Conservation (phyloP, 2,113 vertebrate species). For the Xenopus borealis region DNA sequence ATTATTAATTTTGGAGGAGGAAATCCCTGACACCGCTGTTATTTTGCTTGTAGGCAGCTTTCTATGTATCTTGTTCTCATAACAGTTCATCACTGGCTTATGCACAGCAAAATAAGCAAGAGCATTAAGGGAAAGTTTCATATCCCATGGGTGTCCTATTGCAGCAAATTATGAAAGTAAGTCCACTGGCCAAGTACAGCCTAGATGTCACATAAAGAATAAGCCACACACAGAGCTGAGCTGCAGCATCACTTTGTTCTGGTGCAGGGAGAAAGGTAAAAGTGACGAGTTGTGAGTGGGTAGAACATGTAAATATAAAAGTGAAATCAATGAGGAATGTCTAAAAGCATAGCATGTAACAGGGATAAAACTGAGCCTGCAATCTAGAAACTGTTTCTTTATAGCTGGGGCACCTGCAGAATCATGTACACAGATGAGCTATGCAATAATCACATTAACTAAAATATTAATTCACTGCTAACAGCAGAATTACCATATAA, state of each 20-base stretch:
- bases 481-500: not conserved
- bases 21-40: not conserved
- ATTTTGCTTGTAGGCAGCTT: not conserved
- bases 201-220: not conserved
- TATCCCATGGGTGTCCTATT: constrained; percentile 14
- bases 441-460: not conserved
- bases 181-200: not conserved
- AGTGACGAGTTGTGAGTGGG: not conserved
- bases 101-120: constrained; percentile 17
- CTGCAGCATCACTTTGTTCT: not conserved
- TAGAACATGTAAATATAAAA: too few relatives aligned
- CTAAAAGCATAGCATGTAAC: not conserved
- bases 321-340: not conserved
- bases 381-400: too few relatives aligned
- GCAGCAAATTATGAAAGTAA: constrained; percentile 5
- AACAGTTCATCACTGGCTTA: constrained; percentile 10
- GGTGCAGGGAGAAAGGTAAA: rapidly evolving
- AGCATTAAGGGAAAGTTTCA: constrained; percentile 14
- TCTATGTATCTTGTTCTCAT: constrained; percentile 4
- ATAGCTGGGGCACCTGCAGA: too few relatives aligned
- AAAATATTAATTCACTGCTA: not conserved
- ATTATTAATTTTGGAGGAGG: not conserved
- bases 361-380: not conserved
- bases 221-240: not conserved
- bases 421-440: not conserved